Evolutionary conservation across 2,113 vertebrate genomes (phyloP).

Genomic region (Anarrhichthys ocellatus): DNA sequence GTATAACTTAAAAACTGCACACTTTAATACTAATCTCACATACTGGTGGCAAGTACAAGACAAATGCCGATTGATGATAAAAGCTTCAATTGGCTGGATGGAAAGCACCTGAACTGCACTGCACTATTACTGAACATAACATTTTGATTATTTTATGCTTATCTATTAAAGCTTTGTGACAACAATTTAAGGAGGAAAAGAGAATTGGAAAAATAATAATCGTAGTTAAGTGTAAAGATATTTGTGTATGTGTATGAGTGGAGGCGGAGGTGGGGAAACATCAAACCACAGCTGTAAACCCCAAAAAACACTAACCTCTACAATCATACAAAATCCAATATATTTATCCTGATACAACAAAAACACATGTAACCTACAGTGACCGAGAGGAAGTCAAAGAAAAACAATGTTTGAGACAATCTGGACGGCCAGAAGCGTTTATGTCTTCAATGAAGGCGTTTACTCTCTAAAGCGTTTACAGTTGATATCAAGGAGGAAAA

Average conservation of each 20-base stretch:
- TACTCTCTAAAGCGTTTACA: conserved; percentile 36
- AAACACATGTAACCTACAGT: neutral
- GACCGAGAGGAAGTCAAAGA: conserved; percentile 4
- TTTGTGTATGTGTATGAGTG: neutral
- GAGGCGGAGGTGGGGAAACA: neutral
- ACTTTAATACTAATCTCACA: neutral
- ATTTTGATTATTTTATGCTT: neutral
- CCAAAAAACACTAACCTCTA: neutral
- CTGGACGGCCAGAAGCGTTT: conserved; percentile 44
- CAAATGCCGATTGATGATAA: neutral
- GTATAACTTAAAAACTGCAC: neutral
- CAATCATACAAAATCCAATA: neutral
- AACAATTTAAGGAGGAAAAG: neutral
- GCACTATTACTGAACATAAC: neutral
- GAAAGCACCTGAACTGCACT: neutral
- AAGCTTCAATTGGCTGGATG: neutral
- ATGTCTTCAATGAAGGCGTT: conserved; percentile 57
- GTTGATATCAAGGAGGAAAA: conserved; percentile 63
- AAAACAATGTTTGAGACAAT: conserved; percentile 12
- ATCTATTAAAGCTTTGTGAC: neutral
- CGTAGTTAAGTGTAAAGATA: neutral
- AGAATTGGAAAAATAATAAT: neutral
- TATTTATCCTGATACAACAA: neutral
- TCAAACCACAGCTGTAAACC: neutral
- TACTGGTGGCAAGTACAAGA: neutral